Evolutionary conservation across 2,888 invertebrate species (phyloP), one percentile per base, ranked within the genome.

Genomic region (Tetramorium bicarinatum): DNA sequence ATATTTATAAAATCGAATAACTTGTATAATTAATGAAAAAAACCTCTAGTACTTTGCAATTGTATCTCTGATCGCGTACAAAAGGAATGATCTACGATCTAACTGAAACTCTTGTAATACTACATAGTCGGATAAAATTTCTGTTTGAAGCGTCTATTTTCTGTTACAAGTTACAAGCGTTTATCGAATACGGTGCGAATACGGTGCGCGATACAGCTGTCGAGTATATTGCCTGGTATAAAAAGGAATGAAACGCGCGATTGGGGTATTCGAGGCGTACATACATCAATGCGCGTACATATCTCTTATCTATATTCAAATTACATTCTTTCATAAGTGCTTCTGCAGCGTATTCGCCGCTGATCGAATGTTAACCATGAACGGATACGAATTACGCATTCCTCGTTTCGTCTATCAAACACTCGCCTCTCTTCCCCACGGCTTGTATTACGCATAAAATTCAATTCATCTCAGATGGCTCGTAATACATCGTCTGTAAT

Each of bases 151-250:
- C 34, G 29, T 77, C 52, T 72, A 18, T 67, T 62, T 44, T 41
- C 38, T 8, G 18, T 87, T 76, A 18, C 18, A 25, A 44, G 87
- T 85, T 87, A 83, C 77, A 82, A 85, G 41, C 81, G 82, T 83
- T 87, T 83, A 86, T 89, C 76, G 74, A 77, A 67, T 56, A 85
- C 49, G 69, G 75, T 85, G 77, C 77, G 74, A 77, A 67, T 56
- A 85, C 49, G 69, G 75, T 85, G 77, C 77, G 29, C 29, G 49
- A 61, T 62, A 15, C 54, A 61, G 81, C 83, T 85, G 89, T 84
- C 47, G 59, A n/a, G 25, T 52, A 44, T 61, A 21, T 77, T 71
- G 56, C 74, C 52, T 18, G 56, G 13, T 25, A 61, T 18, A 29
- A 34, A 69, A 47, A 83, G 41, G 47, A 49, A 34, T 44, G 8